These are phyloP conservation scores for Rotaria magnacalcarata DNA, from an alignment of 2,888 invertebrate species.

Conservation along the genomic window DNA sequence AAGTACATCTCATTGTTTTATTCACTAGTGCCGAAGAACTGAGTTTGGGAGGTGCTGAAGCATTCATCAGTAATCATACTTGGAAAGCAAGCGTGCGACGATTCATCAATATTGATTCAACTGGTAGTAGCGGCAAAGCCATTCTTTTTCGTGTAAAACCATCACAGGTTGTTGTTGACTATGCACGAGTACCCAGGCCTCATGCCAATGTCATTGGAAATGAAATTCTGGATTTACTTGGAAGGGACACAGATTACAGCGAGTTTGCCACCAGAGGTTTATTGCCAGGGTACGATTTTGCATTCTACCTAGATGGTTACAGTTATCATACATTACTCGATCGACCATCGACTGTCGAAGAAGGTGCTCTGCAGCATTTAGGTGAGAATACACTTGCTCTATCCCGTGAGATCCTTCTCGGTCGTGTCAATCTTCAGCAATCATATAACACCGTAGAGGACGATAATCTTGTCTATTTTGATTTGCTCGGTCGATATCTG, in stretches of 20 bases:
- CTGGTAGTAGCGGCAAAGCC: background rate
- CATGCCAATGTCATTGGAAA: background rate
- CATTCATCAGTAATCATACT: background rate
- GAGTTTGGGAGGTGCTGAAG: background rate
- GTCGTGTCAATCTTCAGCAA: too few relatives aligned
- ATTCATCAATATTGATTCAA: background rate
- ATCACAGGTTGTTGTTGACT: background rate
- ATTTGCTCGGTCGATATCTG: background rate
- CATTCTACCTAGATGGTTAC: background rate
- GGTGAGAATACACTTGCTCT: background rate
- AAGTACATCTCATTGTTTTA: background rate
- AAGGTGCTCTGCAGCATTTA: background rate
- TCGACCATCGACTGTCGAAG: background rate
- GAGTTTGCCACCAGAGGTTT: too few relatives aligned
- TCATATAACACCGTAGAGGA: background rate
- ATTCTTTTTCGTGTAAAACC: background rate
- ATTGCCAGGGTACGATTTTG: background rate
- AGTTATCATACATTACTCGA: background rate
- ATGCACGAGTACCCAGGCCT: background rate
- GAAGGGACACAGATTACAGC: background rate
- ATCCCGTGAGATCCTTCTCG: background rate
- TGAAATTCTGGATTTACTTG: background rate
- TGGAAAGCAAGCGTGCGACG: background rate
- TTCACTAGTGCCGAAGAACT: background rate
- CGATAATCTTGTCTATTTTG: background rate